Base-by-base conservation (phyloP, 2,113 vertebrate species). In the Cranoglanis bouderius region DNA sequence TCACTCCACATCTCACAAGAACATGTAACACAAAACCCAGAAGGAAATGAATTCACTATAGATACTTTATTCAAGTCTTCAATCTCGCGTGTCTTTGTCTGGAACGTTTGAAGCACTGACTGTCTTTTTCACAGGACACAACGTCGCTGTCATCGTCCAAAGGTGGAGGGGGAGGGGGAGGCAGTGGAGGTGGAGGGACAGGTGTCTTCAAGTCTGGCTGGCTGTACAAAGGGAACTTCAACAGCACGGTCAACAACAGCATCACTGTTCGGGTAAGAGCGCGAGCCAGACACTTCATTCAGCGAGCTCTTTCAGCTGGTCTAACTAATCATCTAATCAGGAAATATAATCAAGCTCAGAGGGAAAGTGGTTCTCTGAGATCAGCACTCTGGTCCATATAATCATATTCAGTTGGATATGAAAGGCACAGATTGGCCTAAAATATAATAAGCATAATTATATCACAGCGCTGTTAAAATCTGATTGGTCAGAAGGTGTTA, bases 141-240 rank as follows among this genome's bases (percentile, higher is more conserved):
- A 98, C 98, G 6, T 99, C 98, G 70, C 96, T 98, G 94, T 99
- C 98, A 0, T 99, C 98, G 1, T 99, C 98, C 21, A 99, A 99
- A 96, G 98, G 81, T 7, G 81, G 98, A 49, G 97, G 97, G 1
- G 96, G 97, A 19, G 96, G 96, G 1, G 94, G 92, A 19, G 94
- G 96, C 1, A 96, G 97, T 13, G 97, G 95, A n/a, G 95, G 95
- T 0, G 92, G 96, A 82, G 96, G 97, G 46, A 94, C 96, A 0
- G 97, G 98, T 77, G 97, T 99, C 93, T 99, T 98, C 95, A 97
- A 97, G 90, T 98, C 97, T 40, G 98, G 98, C 87, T 99, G 98
- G 98, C 97, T 99, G 49, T 98, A 99, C 95, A 99, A 99, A 94
- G 98, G 98, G 82, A 99, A 99, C 95, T 99, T 99, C 85, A 99